Base-by-base conservation (phyloP, 2,113 vertebrate genomes). In the Aleadryas rufinucha region DNA sequence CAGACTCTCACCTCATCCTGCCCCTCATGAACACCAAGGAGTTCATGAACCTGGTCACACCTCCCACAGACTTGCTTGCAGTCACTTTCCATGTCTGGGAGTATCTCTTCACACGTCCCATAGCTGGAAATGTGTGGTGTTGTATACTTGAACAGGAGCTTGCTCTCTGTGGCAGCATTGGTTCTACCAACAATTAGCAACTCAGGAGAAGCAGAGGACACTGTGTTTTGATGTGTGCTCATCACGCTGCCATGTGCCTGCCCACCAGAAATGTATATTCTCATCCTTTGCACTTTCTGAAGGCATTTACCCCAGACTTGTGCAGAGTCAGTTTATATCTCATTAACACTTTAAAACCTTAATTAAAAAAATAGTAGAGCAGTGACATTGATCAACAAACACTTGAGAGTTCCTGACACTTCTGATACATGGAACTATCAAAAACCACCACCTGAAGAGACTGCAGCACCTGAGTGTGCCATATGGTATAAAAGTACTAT, bases 191-290 rank as follows among this genome's bases (percentile, higher is more conserved):
- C 19, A 53, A 14, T 20, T 23, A 49, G 16, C 49, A 53, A 11
- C 13, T 68, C 27, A 35, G 10, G 6, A 35, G n/a, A 72, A 77
- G 5, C 31, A 63, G 39, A 82, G 24, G 27, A 33, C 11, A 13
- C 3, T 28, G 23, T 3, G 28, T 76, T 92, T 76, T 68, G 7
- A 12, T 28, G 4, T 5, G 3, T 41, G 17, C 13, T 92, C 28
- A 63, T 8, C 22, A 22, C 35, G 13, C 4, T 33, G 10, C 19
- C 15, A 3, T 1, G 0, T 4, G 3, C 9, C 35, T 59, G 21
- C 19, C 17, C 2, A 1, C 17, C 41, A 11, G 54, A 44, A 69
- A 68, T 31, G 7, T 21, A 18, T 45, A 24, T 33, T 37, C 21
- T 81, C 1, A 2, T 45, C 53, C 1, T 0, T 37, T 59, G 20